Evolutionary conservation across 2,113 vertebrate genomes (phyloP).

Genomic region (Chamaetylas fuelleborni): DNA sequence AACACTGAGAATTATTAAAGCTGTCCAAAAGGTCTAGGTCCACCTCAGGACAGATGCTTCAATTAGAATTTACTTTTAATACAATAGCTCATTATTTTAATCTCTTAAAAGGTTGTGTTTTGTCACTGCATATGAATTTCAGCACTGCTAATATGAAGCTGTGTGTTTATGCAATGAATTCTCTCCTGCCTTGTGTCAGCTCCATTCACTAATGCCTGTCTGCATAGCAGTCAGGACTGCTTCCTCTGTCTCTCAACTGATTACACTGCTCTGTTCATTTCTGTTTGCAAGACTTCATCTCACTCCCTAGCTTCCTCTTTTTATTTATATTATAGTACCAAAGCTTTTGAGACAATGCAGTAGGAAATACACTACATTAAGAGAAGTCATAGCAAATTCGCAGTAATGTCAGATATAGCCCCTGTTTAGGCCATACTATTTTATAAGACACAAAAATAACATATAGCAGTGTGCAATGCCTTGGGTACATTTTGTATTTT

Average conservation of each 20-base stretch:
- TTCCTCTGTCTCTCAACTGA: slow-evolving; percentile 4
- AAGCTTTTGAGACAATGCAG: background rate
- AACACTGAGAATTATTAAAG: background rate
- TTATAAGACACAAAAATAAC: background rate
- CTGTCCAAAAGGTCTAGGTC: background rate
- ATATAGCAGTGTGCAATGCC: background rate
- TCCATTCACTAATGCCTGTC: background rate
- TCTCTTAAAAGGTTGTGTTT: background rate
- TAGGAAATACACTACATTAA: background rate
- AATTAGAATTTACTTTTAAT: background rate
- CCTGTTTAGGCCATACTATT: background rate
- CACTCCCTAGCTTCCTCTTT: background rate
- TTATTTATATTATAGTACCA: background rate
- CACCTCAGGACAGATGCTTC: background rate
- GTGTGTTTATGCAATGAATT: slow-evolving; percentile 28
- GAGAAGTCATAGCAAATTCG: background rate
- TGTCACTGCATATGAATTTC: background rate
- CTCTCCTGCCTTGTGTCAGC: slow-evolving; percentile 36
- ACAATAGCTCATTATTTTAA: background rate
- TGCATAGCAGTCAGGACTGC: background rate
- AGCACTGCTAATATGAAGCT: background rate
- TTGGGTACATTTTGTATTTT: background rate
- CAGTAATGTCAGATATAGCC: background rate
- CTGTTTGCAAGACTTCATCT: background rate
- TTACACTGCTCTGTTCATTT: background rate